A percentile compares a stretch with the other conserved stretches of the same genome.
Evolutionary conservation across 2,797 vertebrate genomes (phyloP).

Genomic region (Myripristis jacobus): DNA sequence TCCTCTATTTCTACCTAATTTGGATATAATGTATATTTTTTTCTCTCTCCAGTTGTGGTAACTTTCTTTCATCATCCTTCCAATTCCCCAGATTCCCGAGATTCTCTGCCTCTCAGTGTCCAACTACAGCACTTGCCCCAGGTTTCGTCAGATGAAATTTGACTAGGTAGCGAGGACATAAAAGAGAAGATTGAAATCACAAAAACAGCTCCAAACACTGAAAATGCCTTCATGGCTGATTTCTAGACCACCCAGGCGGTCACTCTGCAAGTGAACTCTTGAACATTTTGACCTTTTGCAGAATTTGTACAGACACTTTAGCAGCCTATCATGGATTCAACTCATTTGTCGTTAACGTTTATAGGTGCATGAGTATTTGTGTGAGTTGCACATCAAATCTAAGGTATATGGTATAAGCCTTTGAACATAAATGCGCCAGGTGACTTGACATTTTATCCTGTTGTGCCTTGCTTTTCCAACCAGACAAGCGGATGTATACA

Average conservation of each 20-base stretch:
- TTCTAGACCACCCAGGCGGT: slow-evolving; percentile 26
- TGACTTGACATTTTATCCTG: slow-evolving; percentile 1
- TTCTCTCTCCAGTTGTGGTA: slow-evolving; percentile 20
- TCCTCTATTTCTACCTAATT: slow-evolving; percentile 24
- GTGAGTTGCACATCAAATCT: slow-evolving; percentile 18
- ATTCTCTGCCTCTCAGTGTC: slow-evolving; percentile 29
- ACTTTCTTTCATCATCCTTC: slow-evolving; percentile 24
- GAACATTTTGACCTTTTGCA: slow-evolving; percentile 8
- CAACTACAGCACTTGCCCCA: slow-evolving; percentile 53
- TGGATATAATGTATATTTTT: slow-evolving; percentile 23
- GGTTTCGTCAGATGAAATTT: slow-evolving; percentile 63
- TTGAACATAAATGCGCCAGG: too few species aligned
- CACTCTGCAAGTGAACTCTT: background rate
- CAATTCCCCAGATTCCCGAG: slow-evolving; percentile 35
- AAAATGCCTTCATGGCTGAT: slow-evolving; percentile 15
- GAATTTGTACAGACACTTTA: slow-evolving; percentile 4
- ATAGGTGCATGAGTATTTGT: too few species aligned
- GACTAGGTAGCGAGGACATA: slow-evolving; percentile 49
- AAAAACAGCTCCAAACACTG: slow-evolving; percentile 33
- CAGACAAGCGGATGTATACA: background rate
- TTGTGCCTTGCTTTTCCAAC: slow-evolving; percentile 5
- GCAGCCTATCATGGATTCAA: too few species aligned
- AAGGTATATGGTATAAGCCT: background rate
- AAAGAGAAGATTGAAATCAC: slow-evolving; percentile 47
- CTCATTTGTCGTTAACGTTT: background rate